These are phyloP conservation scores for Pelobates cultripes DNA, from an alignment of 2,797 vertebrate genomes.

Conservation along the genomic window DNA sequence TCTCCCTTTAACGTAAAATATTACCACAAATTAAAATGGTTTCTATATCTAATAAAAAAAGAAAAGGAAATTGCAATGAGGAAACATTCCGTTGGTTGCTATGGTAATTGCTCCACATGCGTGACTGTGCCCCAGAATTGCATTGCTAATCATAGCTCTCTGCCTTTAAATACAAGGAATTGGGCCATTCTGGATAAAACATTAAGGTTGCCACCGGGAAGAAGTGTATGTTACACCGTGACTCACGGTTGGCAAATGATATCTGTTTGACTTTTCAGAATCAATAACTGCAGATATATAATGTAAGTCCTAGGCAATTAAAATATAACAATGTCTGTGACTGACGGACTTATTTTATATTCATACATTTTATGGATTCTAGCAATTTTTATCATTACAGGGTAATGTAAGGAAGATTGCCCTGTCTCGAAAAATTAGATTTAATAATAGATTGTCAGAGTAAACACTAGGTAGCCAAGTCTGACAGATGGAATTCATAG, in stretches of 20 bases:
- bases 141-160: no score
- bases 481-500: neutral
- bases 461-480: constrained; percentile 11
- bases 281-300: constrained; percentile 9
- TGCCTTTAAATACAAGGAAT: no score
- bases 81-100: no score
- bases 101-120: no score
- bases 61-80: no score
- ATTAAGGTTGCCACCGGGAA: neutral
- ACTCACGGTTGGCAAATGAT: constrained; percentile 10
- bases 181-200: no score
- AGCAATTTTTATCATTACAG: constrained; percentile 6
- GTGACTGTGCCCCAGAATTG: no score
- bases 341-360: constrained; percentile 8
- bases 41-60: no score
- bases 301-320: neutral
- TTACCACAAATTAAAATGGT: no score
- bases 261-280: constrained; percentile 25
- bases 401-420: constrained; percentile 8
- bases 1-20: no score
- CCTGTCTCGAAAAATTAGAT: constrained; percentile 4
- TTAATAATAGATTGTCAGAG: constrained; percentile 9
- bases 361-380: constrained; percentile 17
- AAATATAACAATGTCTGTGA: constrained; percentile 9
- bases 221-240: constrained; percentile 18